Evolutionary conservation across 2,797 vertebrate genomes (phyloP), one percentile per base, ranked within the genome.

Genomic region (Argentina silus): DNA sequence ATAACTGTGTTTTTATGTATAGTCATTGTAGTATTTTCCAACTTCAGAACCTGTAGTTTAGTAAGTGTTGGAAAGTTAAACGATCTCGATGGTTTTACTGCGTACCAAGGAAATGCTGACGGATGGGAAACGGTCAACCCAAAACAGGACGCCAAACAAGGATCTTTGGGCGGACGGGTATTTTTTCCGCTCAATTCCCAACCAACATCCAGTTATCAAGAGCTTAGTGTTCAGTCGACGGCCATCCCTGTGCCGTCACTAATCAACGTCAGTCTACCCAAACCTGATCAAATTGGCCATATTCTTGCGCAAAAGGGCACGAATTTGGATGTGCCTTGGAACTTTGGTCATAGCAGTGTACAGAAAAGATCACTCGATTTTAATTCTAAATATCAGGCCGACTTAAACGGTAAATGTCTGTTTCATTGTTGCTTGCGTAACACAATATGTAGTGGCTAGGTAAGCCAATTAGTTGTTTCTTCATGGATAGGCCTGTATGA

Each of bases 391-490:
- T 81, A 87, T 70, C 91, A 90, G 55, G 78, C 80, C 0, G 89
- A 88, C 65, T 81, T 60, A 8, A 8, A 88, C 87, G 91, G 92
- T 94, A 14, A 74, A 48, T 3, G 44, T 15, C 23, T 12, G 15
- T 53, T 15, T 44, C 45, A 9, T 36, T 36, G 27, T 2, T 36
- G 27, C 27, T 36, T 36, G 4, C 27, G 1, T 4, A 36, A 36
- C 2, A 36, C 27, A 36, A 36, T 36, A 36, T 36, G 1, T 36
- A 1, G 27, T 36, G 27, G 27, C 27, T 48, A 15, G 7, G 45
- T 6, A 44, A 4, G 14, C 7, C 11, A 42, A 23, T 7, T 8
- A 0, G 0, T 53, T 9, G 55, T 15, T 56, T 8, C 1, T 23
- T 2, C 4, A 10, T 12, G 17, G n/a, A 50, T 11, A 3, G 27